phyloP scores from a whole-genome alignment of 2,113 vertebrate genomes.

The Anser brachyrhynchus region DNA sequence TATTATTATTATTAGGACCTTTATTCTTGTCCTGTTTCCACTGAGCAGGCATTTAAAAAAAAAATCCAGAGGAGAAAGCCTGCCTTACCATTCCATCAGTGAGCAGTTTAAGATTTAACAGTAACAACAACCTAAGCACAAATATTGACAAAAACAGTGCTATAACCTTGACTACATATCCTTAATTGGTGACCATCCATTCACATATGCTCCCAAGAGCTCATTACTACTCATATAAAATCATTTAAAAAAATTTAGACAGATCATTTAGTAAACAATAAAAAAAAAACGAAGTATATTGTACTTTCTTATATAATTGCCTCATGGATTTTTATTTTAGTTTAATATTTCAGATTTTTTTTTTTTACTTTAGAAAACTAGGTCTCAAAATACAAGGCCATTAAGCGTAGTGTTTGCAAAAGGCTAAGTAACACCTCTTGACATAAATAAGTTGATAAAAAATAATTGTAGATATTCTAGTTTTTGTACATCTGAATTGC shows the following conservation, averaged over 20 bases:
- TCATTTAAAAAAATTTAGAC: too few species aligned
- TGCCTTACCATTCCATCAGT: not conserved
- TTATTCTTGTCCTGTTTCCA: not conserved
- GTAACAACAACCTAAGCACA: not conserved
- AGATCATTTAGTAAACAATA: accelerated
- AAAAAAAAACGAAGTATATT: accelerated
- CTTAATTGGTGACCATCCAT: not conserved
- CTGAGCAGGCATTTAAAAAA: not conserved
- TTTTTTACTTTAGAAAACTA: not conserved
- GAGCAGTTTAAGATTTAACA: not conserved
- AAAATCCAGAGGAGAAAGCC: not conserved
- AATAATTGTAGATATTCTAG: accelerated
- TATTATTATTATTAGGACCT: not conserved
- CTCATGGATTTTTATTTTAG: not conserved
- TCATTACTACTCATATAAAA: accelerated
- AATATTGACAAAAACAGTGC: accelerated
- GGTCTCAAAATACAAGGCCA: not conserved
- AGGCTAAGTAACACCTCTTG: accelerated
- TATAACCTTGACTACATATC: accelerated
- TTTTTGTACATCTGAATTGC: accelerated
- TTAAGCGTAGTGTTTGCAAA: accelerated
- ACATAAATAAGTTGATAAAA: accelerated
- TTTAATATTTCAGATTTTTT: not conserved
- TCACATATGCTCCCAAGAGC: not conserved
- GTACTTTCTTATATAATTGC: accelerated